phyloP scores from a whole-genome alignment of 2,888 invertebrate genomes.

The Chloroclystis v-ata region DNA sequence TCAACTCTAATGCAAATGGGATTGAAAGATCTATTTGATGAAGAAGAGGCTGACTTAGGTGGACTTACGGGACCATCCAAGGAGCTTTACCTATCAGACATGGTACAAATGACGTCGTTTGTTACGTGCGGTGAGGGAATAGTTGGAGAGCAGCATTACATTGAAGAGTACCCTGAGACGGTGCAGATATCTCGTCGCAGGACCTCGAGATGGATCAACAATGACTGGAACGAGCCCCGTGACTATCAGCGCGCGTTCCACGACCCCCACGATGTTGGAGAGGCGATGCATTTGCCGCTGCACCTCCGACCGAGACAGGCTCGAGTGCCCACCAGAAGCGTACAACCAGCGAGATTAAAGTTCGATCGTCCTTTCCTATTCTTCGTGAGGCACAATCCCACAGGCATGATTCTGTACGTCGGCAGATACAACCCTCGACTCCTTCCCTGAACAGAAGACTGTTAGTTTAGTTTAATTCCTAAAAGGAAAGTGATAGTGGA shows the following conservation, averaged over 20 bases:
- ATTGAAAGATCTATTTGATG: constrained; percentile 86
- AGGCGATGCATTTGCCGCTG: constrained; percentile 79
- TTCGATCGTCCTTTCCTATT: constrained; percentile 93
- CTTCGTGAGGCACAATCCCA: constrained; percentile 92
- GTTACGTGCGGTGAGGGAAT: constrained; percentile 88
- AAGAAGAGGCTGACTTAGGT: constrained; percentile 86
- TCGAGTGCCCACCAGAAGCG: constrained; percentile 81
- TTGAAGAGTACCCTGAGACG: constrained; percentile 88
- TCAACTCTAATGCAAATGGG: constrained; percentile 88
- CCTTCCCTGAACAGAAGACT: constrained; percentile 81
- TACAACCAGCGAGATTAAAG: constrained; percentile 83
- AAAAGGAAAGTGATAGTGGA: constrained; percentile 69
- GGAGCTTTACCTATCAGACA: constrained; percentile 89
- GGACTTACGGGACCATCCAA: constrained; percentile 89
- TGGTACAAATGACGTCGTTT: constrained; percentile 90
- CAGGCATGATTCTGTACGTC: constrained; percentile 93
- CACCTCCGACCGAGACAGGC: constrained; percentile 85
- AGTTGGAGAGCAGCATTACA: constrained; percentile 85
- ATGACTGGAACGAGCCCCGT: constrained; percentile 74
- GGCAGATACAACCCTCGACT: constrained; percentile 92
- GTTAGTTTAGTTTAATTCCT: constrained; percentile 72
- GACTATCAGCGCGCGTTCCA: constrained; percentile 84
- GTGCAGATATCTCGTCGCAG: constrained; percentile 62
- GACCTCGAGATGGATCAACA: constrained; percentile 65
- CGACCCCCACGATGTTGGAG: constrained; percentile 78